Percentiles rank a stretch among this genome's conserved stretches.
phyloP scores from a whole-genome alignment of 2,113 vertebrate genomes.

The Planiliza haematocheilus region DNA sequence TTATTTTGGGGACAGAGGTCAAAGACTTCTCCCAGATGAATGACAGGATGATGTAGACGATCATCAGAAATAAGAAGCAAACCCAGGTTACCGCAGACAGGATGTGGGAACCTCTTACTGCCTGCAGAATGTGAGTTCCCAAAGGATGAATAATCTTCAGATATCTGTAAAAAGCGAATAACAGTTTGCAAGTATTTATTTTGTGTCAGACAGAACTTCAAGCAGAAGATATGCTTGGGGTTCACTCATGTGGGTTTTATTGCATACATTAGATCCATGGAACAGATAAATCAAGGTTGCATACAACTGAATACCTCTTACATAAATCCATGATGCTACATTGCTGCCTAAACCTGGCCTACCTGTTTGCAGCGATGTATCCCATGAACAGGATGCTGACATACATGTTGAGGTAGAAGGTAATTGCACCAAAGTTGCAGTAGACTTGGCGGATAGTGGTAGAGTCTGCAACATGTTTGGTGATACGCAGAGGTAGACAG shows the following conservation, averaged over 20 bases:
- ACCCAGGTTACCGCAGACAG: background rate
- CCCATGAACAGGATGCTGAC: constrained; percentile 77
- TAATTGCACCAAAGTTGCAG: constrained; percentile 44
- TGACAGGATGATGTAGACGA: no score
- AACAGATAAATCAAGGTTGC: no score
- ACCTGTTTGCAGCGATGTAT: constrained; percentile 73
- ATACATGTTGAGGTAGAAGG: constrained; percentile 26
- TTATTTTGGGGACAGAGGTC: background rate
- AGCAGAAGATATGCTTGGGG: no score
- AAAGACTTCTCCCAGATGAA: no score
- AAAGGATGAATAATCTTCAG: constrained; percentile 66
- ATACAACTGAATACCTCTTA: no score
- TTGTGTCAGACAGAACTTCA: no score
- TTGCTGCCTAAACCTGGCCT: background rate
- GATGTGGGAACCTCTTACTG: constrained; percentile 10
- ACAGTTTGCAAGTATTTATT: no score
- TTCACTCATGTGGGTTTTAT: no score
- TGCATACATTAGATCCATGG: no score
- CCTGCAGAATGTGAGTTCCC: constrained; percentile 56
- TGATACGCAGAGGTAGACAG: constrained; percentile 63
- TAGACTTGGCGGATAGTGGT: constrained; percentile 13
- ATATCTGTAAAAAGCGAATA: constrained; percentile 59
- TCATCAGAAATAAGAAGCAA: no score
- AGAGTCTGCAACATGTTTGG: constrained; percentile 41
- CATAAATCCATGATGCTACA: no score